Base-by-base conservation (phyloP, 2,888 invertebrate genomes). In the Thymelicus sylvestris region DNA sequence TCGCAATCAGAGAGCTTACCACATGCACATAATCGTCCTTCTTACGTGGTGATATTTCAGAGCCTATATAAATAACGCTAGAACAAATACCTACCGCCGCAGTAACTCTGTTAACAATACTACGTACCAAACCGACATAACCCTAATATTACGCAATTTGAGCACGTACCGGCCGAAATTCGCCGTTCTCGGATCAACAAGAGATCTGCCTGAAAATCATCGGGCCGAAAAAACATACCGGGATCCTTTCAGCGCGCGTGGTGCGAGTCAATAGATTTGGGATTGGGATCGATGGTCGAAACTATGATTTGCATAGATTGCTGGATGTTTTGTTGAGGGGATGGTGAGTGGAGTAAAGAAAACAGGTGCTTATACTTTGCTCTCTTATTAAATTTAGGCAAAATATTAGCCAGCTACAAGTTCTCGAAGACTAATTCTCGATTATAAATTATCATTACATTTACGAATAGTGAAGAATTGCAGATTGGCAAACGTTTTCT, bases 131-230 rank as follows among this genome's bases (percentile, higher is more conserved):
- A 82, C 80, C 75, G 77, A 74, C 75, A 77, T 80, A 84, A 81
- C 82, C 79, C 78, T 75, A 81, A 86, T 86, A 90, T 90, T 89
- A 87, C 76, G 75, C 72, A 90, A 86, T 81, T 84, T 79, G 77
- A 78, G 85, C 92, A 92, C 92, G 92, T 91, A 85, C 80, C 78
- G 83, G 82, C 79, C 85, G 81, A 90, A 90, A 91, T 92, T 91
- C 89, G 86, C 82, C 86, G 85, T 86, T 86, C 89, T 84, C 87
- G 88, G 89, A 91, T 92, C 92, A 91, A 91, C 92, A 89, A 84
- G 88, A 90, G 90, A 91, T 90, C 89, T 90, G 83, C 81, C 85
- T 85, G 81, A 82, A 86, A 91, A 89, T 89, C 90, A 91, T 90
- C 89, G 87, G 81, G 80, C 87, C 87, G 86, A 85, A 89, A 91